Conservation (phyloP, 2,888 invertebrate species). For the Therioaphis trifolii region DNA sequence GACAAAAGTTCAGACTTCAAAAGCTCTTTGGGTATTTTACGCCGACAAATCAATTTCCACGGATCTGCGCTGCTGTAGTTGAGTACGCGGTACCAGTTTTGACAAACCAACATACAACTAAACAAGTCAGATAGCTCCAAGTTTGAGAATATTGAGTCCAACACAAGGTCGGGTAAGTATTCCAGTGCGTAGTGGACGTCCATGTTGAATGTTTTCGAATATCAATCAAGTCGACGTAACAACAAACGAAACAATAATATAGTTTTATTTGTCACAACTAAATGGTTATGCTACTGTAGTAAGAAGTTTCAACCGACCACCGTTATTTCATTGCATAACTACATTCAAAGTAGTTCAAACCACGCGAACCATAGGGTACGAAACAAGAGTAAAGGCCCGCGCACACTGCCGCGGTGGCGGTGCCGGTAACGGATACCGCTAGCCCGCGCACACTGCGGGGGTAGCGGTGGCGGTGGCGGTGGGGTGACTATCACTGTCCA, state of each 20-base stretch:
- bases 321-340: too few relatives aligned
- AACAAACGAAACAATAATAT: neutral
- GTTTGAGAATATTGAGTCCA: constrained; percentile 92
- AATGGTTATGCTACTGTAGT: too few relatives aligned
- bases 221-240: neutral
- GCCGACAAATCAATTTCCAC: constrained; percentile 90
- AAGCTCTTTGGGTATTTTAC: constrained; percentile 86
- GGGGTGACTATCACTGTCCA: too few relatives aligned
- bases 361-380: too few relatives aligned
- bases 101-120: constrained; percentile 92
- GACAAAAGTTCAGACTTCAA: constrained; percentile 91
- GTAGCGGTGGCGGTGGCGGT: too few relatives aligned
- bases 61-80: constrained; percentile 95
- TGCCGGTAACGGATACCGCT: too few relatives aligned
- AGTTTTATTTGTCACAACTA: neutral
- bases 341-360: too few relatives aligned
- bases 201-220: neutral
- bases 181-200: constrained; percentile 69
- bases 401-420: too few relatives aligned
- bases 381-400: too few relatives aligned
- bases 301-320: too few relatives aligned
- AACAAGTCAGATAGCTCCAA: constrained; percentile 86
- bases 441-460: too few relatives aligned
- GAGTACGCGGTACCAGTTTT: constrained; percentile 90
- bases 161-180: constrained; percentile 82